Percentiles rank a stretch among this genome's conserved stretches.
These are phyloP conservation scores for Pangasianodon hypophthalmus DNA, from an alignment of 2,113 vertebrate genomes.

Conservation along the genomic window DNA sequence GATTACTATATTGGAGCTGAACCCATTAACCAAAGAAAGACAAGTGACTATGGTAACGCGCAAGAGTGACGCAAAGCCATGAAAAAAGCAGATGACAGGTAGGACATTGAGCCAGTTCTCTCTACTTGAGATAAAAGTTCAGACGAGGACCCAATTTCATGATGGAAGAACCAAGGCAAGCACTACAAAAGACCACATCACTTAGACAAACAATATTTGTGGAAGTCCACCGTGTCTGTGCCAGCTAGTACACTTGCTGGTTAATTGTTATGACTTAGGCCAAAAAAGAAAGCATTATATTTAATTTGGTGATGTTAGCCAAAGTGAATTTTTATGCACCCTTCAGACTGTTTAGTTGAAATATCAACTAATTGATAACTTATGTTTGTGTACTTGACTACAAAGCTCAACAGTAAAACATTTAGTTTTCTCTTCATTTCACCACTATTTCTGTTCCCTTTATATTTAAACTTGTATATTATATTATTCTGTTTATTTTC, in stretches of 20 bases:
- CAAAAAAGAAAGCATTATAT: neutral
- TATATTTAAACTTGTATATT: neutral
- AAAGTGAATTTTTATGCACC: neutral
- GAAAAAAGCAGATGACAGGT: neutral
- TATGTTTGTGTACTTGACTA: neutral
- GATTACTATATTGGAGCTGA: neutral
- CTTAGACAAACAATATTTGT: neutral
- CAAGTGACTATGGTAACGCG: neutral
- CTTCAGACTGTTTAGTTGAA: neutral
- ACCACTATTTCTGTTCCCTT: neutral
- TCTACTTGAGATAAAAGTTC: neutral
- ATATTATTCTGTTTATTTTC: neutral
- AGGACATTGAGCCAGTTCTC: neutral
- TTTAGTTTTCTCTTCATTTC: neutral
- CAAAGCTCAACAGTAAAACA: neutral
- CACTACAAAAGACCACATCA: neutral
- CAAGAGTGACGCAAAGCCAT: neutral
- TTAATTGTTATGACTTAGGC: neutral
- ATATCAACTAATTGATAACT: neutral
- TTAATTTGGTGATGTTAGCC: neutral
- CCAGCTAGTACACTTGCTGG: neutral
- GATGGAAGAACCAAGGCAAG: neutral
- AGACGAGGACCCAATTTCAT: neutral
- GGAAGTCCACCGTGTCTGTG: neutral
- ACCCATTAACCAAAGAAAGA: constrained; percentile 1